Percentiles rank a stretch among this genome's conserved stretches.
These are phyloP conservation scores for Saxidomus purpurata DNA, from an alignment of 1,140 invertebrate genomes.

Conservation along the genomic window DNA sequence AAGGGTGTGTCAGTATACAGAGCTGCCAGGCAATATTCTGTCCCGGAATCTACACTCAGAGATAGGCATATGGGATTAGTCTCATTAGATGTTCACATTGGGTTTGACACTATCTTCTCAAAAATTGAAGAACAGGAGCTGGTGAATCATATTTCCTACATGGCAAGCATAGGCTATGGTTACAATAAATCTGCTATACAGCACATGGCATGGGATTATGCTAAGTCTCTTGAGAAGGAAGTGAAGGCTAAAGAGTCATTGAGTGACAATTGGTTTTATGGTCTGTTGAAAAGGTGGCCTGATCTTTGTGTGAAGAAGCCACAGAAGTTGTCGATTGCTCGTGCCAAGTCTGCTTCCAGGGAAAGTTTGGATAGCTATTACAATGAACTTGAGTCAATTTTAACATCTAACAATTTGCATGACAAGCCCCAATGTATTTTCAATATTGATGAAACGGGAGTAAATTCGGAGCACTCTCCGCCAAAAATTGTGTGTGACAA, in stretches of 20 bases:
- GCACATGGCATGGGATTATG: background rate
- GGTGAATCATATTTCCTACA: conserved; percentile 3
- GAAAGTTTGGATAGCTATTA: background rate
- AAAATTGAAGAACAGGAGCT: background rate
- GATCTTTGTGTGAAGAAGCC: background rate
- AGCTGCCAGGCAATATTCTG: background rate
- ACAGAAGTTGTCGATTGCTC: background rate
- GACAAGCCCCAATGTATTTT: conserved; percentile 54
- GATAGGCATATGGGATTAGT: background rate
- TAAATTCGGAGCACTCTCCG: conserved; percentile 39
- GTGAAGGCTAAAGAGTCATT: background rate
- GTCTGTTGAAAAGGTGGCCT: background rate
- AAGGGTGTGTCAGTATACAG: conserved; percentile 3
- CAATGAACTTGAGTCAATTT: conserved; percentile 9
- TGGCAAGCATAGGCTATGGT: conserved; percentile 15
- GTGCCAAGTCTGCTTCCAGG: background rate
- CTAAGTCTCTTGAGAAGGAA: background rate
- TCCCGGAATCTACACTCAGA: conserved; percentile 30
- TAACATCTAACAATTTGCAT: background rate
- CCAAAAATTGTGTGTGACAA: conserved; percentile 4
- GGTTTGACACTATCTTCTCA: background rate
- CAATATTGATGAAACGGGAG: too few relatives aligned
- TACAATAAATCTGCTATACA: background rate
- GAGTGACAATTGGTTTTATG: conserved; percentile 22
- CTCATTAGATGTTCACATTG: background rate